phyloP scores from a whole-genome alignment of 1,140 invertebrate genomes.

The Drosophila sechellia region DNA sequence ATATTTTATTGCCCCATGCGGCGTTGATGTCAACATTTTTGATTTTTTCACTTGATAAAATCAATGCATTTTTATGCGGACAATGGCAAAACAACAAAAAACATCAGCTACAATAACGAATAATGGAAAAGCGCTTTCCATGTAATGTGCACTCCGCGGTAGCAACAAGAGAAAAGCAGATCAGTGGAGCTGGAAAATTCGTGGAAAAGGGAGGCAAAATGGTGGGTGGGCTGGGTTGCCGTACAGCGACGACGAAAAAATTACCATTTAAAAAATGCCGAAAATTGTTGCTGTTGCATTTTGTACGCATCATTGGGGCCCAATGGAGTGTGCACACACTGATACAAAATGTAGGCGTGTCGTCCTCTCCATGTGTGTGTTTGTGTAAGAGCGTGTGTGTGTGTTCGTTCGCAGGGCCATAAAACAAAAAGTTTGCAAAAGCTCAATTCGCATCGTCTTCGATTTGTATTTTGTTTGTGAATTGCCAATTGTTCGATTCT shows the following conservation, averaged over 20 bases:
- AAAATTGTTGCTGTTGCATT: conserved; percentile 81
- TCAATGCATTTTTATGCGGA: conserved; percentile 69
- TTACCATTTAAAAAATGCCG: conserved; percentile 75
- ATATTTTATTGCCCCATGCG: conserved; percentile 56
- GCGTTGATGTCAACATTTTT: conserved; percentile 72
- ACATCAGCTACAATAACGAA: conserved; percentile 20
- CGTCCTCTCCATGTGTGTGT: conserved; percentile 23
- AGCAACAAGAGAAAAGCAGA: conserved; percentile 35
- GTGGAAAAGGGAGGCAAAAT: neutral
- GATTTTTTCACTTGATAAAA: conserved; percentile 77
- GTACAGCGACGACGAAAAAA: conserved; percentile 56
- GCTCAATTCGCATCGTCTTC: conserved; percentile 46
- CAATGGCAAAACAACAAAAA: conserved; percentile 56
- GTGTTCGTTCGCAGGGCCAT: conserved; percentile 24
- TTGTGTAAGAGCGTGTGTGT: conserved; percentile 6
- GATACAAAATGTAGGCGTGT: conserved; percentile 77
- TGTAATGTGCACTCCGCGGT: conserved; percentile 52
- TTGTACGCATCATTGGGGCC: conserved; percentile 81
- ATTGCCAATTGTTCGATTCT: conserved; percentile 70
- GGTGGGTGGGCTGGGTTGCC: neutral
- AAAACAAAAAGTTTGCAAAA: conserved; percentile 71
- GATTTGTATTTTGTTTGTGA: conserved; percentile 68
- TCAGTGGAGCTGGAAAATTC: neutral
- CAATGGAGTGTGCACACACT: conserved; percentile 82
- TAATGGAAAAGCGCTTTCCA: conserved; percentile 50